Conservation (phyloP, 2,888 invertebrate species). For the Esperia sulphurella region DNA sequence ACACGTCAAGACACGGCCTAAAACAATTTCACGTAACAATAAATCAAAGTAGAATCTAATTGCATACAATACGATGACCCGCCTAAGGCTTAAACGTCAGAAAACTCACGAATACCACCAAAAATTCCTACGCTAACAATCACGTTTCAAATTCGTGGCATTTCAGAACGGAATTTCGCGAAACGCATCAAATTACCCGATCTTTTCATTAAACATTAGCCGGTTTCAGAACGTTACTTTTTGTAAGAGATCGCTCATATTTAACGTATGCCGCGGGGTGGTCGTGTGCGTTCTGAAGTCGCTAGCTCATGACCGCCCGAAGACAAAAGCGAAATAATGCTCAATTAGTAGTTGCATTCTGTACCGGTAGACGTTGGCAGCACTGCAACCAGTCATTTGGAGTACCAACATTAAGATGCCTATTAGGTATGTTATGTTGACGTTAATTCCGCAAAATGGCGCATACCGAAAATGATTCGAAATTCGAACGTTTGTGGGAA, state of each 20-base stretch:
- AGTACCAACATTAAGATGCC: constrained; percentile 4
- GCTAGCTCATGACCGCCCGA: constrained; percentile 51
- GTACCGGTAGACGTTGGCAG: constrained; percentile 20
- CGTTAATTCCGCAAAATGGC: constrained; percentile 9
- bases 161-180: constrained; percentile 28
- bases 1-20: constrained; percentile 9
- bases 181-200: constrained; percentile 14
- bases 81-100: constrained; percentile 13
- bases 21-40: constrained; percentile 15
- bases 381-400: constrained; percentile 19
- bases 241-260: constrained; percentile 14
- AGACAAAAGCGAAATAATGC: constrained; percentile 38
- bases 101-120: constrained; percentile 17
- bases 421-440: constrained; percentile 7
- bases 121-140: constrained; percentile 23
- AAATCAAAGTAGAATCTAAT: constrained; percentile 18
- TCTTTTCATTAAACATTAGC: constrained; percentile 3
- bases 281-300: constrained; percentile 28
- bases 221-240: constrained; percentile 2
- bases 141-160: constrained; percentile 21
- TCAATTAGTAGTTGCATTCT: constrained; percentile 37
- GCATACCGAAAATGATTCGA: not conserved
- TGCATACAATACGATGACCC: constrained; percentile 7
- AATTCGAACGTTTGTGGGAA: constrained; percentile 4
- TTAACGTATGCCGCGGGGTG: constrained; percentile 18